phyloP scores from a whole-genome alignment of 2,113 vertebrate genomes.

The Trichomycterus rosablanca region DNA sequence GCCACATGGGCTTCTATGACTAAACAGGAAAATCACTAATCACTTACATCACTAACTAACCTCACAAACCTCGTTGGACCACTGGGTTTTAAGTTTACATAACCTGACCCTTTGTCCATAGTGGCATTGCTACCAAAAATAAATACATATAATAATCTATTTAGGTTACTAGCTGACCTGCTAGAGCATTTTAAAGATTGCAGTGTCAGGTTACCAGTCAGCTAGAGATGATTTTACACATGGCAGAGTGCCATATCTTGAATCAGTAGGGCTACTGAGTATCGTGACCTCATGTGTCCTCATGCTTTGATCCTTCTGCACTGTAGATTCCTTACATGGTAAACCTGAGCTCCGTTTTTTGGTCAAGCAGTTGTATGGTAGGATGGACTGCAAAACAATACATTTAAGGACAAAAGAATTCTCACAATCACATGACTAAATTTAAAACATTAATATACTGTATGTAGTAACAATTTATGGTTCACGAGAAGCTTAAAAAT shows the following conservation, averaged over 20 bases:
- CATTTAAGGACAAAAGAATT: too few relatives aligned
- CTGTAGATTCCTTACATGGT: constrained; percentile 18
- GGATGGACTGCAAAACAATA: neutral
- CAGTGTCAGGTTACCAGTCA: neutral
- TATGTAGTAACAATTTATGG: too few relatives aligned
- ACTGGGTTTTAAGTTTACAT: neutral
- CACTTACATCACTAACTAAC: neutral
- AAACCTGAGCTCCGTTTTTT: neutral
- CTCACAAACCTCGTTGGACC: neutral
- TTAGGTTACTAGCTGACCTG: neutral
- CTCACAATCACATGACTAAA: too few relatives aligned
- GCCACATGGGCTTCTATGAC: too few relatives aligned
- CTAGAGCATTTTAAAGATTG: neutral
- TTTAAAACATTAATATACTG: too few relatives aligned
- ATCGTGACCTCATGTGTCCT: neutral
- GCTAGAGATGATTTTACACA: constrained; percentile 34
- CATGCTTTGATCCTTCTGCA: neutral
- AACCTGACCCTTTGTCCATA: neutral
- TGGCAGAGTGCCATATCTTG: constrained; percentile 3
- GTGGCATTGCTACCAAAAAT: constrained; percentile 11
- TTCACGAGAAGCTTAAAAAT: too few relatives aligned
- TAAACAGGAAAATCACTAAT: too few relatives aligned
- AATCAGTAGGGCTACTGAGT: neutral
- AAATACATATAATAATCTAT: neutral
- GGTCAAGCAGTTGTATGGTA: neutral